Conservation (phyloP, 1,140 invertebrate genomes). For the Harlomillsia oculata region DNA sequence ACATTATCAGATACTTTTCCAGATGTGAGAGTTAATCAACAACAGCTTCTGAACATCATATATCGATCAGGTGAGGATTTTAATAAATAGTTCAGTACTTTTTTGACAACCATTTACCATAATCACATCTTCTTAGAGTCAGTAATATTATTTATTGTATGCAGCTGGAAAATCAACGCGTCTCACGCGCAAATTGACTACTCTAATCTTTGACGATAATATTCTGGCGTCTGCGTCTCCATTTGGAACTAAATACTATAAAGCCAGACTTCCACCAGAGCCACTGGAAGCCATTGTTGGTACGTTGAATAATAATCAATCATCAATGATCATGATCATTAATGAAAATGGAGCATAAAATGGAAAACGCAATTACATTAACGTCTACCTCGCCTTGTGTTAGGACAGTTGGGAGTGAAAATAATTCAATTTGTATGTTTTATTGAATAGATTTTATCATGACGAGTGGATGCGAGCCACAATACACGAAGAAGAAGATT, state of each 20-base stretch:
- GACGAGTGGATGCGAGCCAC: slow-evolving; percentile 15
- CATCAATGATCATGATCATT: not conserved
- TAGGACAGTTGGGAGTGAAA: too few species aligned
- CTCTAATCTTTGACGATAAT: slow-evolving; percentile 20
- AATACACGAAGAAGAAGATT: slow-evolving; percentile 17
- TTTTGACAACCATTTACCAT: too few species aligned
- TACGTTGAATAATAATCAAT: not conserved
- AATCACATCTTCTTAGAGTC: not conserved
- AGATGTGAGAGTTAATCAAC: too few species aligned
- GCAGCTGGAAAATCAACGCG: slow-evolving; percentile 16
- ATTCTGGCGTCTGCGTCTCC: slow-evolving; percentile 22
- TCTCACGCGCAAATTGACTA: slow-evolving; percentile 21
- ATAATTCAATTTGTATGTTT: not conserved
- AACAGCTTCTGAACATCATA: too few species aligned
- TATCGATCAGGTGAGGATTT: too few species aligned
- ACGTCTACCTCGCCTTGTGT: too few species aligned
- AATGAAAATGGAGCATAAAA: too few species aligned
- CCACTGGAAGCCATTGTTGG: slow-evolving; percentile 24
- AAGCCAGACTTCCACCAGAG: slow-evolving; percentile 16
- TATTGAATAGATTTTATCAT: slow-evolving; percentile 15
- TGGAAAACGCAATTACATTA: too few species aligned
- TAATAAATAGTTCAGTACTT: too few species aligned
- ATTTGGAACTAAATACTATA: slow-evolving; percentile 24
- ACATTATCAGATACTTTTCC: too few species aligned
- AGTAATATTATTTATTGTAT: not conserved